These are phyloP conservation scores for Sebastes taczanowskii DNA, from an alignment of 2,797 vertebrate species.

Conservation along the genomic window DNA sequence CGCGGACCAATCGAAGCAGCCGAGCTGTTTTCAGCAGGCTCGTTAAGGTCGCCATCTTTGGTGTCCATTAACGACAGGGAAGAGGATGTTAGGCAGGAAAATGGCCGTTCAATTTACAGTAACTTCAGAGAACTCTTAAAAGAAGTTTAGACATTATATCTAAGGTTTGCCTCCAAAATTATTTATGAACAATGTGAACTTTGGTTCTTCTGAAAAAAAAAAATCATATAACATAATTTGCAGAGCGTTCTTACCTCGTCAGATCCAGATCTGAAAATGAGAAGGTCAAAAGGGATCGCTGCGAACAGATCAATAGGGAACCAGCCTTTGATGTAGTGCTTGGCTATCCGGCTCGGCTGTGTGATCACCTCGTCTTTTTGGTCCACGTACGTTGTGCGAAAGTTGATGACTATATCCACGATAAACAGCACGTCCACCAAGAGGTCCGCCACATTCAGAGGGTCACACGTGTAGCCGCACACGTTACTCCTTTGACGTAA, in stretches of 20 bases:
- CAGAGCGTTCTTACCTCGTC: conserved; percentile 87
- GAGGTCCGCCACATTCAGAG: conserved; percentile 91
- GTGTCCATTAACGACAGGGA: conserved; percentile 11
- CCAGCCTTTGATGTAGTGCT: conserved; percentile 98
- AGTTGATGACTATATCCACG: conserved; percentile 95
- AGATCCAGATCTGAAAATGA: conserved; percentile 93
- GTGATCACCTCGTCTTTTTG: conserved; percentile 94
- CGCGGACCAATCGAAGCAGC: conserved; percentile 92
- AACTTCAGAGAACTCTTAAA: not conserved
- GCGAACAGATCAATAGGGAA: conserved; percentile 97
- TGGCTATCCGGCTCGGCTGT: conserved; percentile 89
- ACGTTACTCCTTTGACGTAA: conserved; percentile 72
- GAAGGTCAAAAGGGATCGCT: conserved; percentile 95
- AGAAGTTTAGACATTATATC: not conserved
- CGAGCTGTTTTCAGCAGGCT: conserved; percentile 96
- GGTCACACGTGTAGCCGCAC: conserved; percentile 92
- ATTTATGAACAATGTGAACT: not conserved
- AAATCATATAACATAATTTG: not conserved
- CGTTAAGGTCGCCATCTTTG: conserved; percentile 91
- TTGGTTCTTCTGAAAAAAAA: too few species aligned
- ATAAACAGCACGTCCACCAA: conserved; percentile 97
- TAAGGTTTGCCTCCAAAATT: not conserved
- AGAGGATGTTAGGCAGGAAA: conserved; percentile 8
- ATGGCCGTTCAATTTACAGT: not conserved
- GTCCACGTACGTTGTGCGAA: conserved; percentile 96